A percentile compares a stretch with the other conserved stretches of the same genome.
These are phyloP conservation scores for Balaeniceps rex DNA, from an alignment of 2,113 vertebrate species.

Conservation along the genomic window DNA sequence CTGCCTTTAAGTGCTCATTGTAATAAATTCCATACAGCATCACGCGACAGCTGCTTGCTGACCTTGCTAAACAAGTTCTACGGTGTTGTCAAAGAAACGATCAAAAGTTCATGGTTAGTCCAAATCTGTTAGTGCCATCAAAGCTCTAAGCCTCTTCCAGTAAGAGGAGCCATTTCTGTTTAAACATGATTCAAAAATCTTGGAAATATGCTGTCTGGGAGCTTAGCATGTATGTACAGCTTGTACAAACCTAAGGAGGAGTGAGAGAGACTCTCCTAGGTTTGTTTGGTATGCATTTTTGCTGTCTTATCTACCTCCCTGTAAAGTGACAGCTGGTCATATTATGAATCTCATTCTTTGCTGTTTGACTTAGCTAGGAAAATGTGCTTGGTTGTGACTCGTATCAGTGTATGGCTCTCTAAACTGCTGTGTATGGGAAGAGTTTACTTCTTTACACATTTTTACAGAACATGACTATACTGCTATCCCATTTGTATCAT, in stretches of 20 bases:
- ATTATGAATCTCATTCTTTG: neutral
- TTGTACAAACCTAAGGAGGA: neutral
- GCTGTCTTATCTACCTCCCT: neutral
- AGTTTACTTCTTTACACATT: neutral
- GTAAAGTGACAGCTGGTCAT: neutral
- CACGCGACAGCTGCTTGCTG: neutral
- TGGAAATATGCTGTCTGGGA: neutral
- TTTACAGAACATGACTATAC: neutral
- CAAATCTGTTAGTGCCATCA: neutral
- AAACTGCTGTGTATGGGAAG: neutral
- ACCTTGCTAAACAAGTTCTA: constrained; percentile 26
- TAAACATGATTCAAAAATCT: neutral
- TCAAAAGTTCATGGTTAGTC: constrained; percentile 11
- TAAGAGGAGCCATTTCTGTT: neutral
- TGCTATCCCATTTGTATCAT: neutral
- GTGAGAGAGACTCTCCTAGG: neutral
- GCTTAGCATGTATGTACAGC: neutral
- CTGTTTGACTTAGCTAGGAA: neutral
- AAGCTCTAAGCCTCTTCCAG: neutral
- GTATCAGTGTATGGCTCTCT: neutral
- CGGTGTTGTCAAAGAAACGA: neutral
- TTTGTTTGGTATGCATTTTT: neutral
- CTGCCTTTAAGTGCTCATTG: neutral
- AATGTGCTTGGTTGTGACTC: neutral
- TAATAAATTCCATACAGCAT: neutral